These are phyloP conservation scores for Hirundo rustica DNA, from an alignment of 2,797 vertebrate species.

Conservation along the genomic window DNA sequence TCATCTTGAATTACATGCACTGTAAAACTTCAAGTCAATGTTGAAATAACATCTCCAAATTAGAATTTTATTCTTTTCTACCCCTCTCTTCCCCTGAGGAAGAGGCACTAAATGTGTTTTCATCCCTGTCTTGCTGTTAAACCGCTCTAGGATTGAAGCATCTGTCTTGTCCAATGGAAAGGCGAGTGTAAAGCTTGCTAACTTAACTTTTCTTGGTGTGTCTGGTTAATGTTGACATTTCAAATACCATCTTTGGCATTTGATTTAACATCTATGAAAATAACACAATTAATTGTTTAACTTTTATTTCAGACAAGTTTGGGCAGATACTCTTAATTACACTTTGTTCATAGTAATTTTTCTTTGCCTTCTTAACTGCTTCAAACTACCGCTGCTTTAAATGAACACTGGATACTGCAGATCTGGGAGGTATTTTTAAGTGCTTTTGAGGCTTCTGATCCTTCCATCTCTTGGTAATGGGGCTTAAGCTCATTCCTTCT, in stretches of 20 bases:
- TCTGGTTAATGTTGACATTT: neutral
- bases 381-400: neutral
- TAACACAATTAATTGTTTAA: neutral
- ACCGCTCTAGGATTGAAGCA: neutral
- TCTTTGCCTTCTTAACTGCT: neutral
- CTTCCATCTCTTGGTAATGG: neutral
- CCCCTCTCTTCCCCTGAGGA: neutral
- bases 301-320: slow-evolving; percentile 31
- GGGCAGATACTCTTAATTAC: neutral
- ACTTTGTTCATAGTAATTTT: slow-evolving; percentile 13
- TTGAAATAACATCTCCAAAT: neutral
- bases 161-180: neutral
- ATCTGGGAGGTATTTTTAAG: slow-evolving; percentile 5
- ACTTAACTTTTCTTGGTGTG: neutral
- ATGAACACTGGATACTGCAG: neutral
- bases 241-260: neutral
- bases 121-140: neutral
- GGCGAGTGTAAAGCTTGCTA: neutral
- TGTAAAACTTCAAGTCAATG: neutral
- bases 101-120: neutral
- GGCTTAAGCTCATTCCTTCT: neutral
- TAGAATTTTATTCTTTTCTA: neutral
- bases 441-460: neutral
- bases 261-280: neutral
- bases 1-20: neutral